Evolutionary conservation across 2,113 vertebrate species (phyloP), one percentile per base, ranked within the genome.

Genomic region (Lagenorhynchus albirostris): DNA sequence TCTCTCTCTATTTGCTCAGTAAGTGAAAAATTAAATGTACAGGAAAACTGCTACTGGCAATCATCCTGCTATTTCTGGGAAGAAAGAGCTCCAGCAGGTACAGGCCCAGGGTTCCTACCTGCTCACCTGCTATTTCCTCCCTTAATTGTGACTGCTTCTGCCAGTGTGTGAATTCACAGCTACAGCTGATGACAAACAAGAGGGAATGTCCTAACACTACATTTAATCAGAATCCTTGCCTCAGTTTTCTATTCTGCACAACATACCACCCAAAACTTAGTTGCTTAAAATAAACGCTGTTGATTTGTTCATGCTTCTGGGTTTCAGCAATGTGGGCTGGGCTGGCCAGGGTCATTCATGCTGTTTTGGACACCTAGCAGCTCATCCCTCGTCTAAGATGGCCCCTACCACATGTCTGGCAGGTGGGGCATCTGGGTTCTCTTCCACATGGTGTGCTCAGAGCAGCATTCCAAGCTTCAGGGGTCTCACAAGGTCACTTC

Each of bases 111-210:
- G 10, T 20, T 96, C 68, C 80, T 65, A 81, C 65, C 83, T 77
- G 92, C 93, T 91, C 80, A 83, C 36, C 26, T 96, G 91, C 88
- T 91, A 90, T 95, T 94, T 96, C 89, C 55, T 95, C 60, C 23
- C 23, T 83, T 50, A 38, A 77, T 58, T n/a, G 50, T 96, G 84
- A 95, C 79, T 94, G 38, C 44, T 71, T 47, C 50, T 94, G 60
- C 25, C 50, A 11, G 0, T 31, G 53, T 74, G 87, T 76, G 84
- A 90, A 88, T 88, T 92, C 91, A 80, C 29, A 90, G 50, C 53
- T 77, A 11, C 29, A 44, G 13, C 77, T 76, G 67, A 63, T 0
- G 12, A 94, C 17, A 96, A 76, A 71, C 9, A 53, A 41, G 83
- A 71, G 3, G 31, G 36, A 90, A 23, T 73, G 18, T 90, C 67